Percentiles rank a stretch among this genome's conserved stretches.
Conservation (phyloP, 1,140 invertebrate species). For the Drosophila pseudoananassae region DNA sequence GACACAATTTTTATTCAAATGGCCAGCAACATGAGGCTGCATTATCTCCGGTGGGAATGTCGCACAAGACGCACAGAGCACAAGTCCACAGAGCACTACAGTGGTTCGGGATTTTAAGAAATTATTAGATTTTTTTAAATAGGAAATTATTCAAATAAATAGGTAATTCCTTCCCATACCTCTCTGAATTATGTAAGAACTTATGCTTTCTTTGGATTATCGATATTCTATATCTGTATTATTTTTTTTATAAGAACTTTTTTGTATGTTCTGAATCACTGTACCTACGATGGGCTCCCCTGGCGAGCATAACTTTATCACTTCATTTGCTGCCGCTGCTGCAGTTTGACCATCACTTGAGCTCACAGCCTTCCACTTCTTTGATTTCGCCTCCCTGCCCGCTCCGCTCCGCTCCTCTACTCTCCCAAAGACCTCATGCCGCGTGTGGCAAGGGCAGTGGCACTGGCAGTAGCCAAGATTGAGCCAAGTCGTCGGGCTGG, state of each 20-base stretch:
- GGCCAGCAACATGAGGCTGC: slow-evolving; percentile 71
- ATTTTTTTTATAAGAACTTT: background rate
- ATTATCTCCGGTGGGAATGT: slow-evolving; percentile 77
- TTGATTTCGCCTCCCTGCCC: slow-evolving; percentile 48
- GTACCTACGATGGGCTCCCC: slow-evolving; percentile 49
- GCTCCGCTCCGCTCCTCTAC: slow-evolving; percentile 1
- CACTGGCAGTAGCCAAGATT: slow-evolving; percentile 38
- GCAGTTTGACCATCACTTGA: slow-evolving; percentile 77
- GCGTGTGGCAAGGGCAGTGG: slow-evolving; percentile 52
- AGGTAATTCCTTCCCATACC: background rate
- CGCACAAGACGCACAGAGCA: slow-evolving; percentile 74
- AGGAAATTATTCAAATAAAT: background rate
- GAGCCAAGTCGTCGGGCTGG: slow-evolving; percentile 17
- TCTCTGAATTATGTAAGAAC: no score
- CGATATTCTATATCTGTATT: no score
- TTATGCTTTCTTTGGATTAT: no score
- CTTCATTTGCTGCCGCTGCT: slow-evolving; percentile 72
- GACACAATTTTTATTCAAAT: slow-evolving; percentile 83
- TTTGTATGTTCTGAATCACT: background rate
- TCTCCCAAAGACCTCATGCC: slow-evolving; percentile 65
- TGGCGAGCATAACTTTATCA: slow-evolving; percentile 79
- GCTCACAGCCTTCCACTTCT: slow-evolving; percentile 63
- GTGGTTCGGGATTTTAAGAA: background rate
- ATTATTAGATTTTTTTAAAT: background rate
- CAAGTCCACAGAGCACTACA: slow-evolving; percentile 14